A percentile compares a stretch with the other conserved stretches of the same genome.
Conservation (phyloP, 2,888 invertebrate species). For the Trissolcus japonicus region DNA sequence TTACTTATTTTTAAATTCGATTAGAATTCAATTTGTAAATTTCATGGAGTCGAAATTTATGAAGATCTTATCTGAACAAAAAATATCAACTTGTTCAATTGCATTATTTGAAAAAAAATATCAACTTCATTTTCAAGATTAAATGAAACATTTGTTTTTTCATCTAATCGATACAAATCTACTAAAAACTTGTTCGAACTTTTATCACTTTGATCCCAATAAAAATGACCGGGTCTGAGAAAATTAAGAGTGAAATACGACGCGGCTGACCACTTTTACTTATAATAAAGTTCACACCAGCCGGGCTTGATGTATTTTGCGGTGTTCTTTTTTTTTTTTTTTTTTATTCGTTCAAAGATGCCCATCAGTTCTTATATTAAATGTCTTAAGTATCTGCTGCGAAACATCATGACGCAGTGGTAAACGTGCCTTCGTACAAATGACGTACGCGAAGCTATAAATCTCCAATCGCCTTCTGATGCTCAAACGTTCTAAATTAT, state of each 20-base stretch:
- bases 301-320: not conserved
- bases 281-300: not conserved
- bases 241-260: slow-evolving; percentile 4
- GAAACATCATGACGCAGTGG: not conserved
- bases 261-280: not conserved
- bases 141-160: too few species aligned
- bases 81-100: too few species aligned
- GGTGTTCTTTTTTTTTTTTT: not conserved
- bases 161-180: too few species aligned
- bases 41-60: too few species aligned
- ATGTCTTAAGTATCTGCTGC: slow-evolving; percentile 5
- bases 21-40: too few species aligned
- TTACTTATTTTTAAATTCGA: too few species aligned
- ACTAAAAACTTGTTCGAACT: too few species aligned
- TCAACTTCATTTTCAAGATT: too few species aligned
- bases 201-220: too few species aligned
- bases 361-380: not conserved
- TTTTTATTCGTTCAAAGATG: not conserved
- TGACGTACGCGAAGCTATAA: not conserved
- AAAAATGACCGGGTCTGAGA: not conserved
- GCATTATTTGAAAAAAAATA: too few species aligned
- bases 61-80: too few species aligned
- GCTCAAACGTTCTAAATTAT: slow-evolving; percentile 26
- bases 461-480: slow-evolving; percentile 8
- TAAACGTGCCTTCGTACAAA: slow-evolving; percentile 1